These are phyloP conservation scores for Euura lappo DNA, from an alignment of 1,140 invertebrate genomes.

Conservation along the genomic window DNA sequence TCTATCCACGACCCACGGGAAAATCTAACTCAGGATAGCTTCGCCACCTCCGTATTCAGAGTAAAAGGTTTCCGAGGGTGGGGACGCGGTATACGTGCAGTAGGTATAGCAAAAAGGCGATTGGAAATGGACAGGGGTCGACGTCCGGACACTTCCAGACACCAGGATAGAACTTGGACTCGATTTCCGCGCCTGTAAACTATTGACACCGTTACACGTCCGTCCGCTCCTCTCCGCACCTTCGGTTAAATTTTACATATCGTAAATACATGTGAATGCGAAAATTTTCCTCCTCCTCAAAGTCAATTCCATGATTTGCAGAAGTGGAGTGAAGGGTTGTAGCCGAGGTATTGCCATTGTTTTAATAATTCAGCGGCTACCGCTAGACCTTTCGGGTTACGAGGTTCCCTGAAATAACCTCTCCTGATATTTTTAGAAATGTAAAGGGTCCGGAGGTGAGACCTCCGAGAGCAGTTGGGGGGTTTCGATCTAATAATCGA, in stretches of 20 bases:
- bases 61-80: neutral
- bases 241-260: no score
- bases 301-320: no score
- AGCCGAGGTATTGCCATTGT: neutral
- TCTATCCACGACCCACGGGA: neutral
- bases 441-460: neutral
- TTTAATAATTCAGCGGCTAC: neutral
- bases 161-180: neutral
- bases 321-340: neutral
- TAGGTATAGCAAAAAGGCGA: neutral
- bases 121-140: conserved; percentile 1
- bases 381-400: neutral
- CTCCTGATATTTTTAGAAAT: neutral
- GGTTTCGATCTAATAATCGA: neutral
- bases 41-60: neutral
- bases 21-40: neutral
- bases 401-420: neutral
- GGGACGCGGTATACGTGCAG: neutral
- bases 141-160: neutral
- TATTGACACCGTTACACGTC: no score
- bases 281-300: no score
- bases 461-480: neutral
- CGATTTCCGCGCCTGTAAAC: neutral
- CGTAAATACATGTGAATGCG: no score
- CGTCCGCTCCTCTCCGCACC: no score